These are phyloP conservation scores for Heliconius sara DNA, from an alignment of 2,888 invertebrate genomes.

Conservation along the genomic window DNA sequence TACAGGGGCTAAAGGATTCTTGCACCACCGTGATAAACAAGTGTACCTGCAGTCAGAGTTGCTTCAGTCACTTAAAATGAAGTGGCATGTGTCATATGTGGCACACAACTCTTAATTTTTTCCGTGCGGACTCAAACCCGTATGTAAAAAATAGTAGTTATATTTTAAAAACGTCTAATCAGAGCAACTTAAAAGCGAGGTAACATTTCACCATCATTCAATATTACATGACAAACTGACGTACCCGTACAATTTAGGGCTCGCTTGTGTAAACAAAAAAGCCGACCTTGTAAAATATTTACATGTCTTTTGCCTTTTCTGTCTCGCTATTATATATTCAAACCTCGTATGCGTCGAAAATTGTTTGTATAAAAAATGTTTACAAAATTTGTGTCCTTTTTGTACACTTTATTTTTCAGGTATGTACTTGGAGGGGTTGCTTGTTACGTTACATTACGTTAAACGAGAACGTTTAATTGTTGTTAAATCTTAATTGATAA, in stretches of 20 bases:
- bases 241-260: constrained; percentile 36
- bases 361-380: constrained; percentile 62
- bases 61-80: not conserved
- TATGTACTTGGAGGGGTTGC: constrained; percentile 37
- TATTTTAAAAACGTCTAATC: constrained; percentile 5
- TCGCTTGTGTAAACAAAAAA: constrained; percentile 52
- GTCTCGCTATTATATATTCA: constrained; percentile 62
- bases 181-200: not conserved
- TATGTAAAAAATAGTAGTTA: too few species aligned
- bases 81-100: too few species aligned
- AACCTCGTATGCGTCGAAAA: constrained; percentile 56
- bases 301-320: constrained; percentile 62
- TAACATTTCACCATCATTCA: constrained; percentile 30
- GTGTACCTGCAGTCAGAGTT: not conserved
- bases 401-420: constrained; percentile 43
- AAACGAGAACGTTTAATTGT: not conserved
- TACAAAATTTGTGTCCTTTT: constrained; percentile 48
- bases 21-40: not conserved
- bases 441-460: constrained; percentile 13
- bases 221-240: constrained; percentile 42
- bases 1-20: too few species aligned
- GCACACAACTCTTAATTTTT: too few species aligned
- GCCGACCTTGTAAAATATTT: constrained; percentile 64
- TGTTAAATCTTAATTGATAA: not conserved
- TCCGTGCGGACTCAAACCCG: not conserved